These are phyloP conservation scores for Crematogaster levior DNA, from an alignment of 2,888 invertebrate species.

Conservation along the genomic window DNA sequence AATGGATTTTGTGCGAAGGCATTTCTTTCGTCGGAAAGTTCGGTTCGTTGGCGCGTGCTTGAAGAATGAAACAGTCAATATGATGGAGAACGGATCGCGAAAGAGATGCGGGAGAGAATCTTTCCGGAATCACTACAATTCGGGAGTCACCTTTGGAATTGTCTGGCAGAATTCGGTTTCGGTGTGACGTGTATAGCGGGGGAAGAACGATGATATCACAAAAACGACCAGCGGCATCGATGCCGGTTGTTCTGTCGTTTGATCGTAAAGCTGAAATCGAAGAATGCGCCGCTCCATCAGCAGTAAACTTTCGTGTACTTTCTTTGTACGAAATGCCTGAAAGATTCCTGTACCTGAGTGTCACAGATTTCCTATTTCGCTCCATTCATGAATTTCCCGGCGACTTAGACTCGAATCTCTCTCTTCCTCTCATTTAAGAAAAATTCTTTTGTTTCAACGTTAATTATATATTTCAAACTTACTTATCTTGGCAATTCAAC, in stretches of 20 bases:
- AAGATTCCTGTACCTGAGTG: slow-evolving; percentile 20
- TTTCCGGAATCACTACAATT: slow-evolving; percentile 32
- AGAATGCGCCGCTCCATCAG: slow-evolving; percentile 78
- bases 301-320: slow-evolving; percentile 76
- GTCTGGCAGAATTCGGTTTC: slow-evolving; percentile 30
- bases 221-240: slow-evolving; percentile 50
- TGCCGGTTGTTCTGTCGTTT: slow-evolving; percentile 63
- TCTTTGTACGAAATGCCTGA: slow-evolving; percentile 55
- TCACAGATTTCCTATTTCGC: not conserved
- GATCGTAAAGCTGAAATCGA: slow-evolving; percentile 75
- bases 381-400: not conserved
- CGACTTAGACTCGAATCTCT: not conserved
- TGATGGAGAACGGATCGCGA: slow-evolving; percentile 40
- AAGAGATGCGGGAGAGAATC: slow-evolving; percentile 11
- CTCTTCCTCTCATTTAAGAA: not conserved
- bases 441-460: not conserved
- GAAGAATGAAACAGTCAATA: slow-evolving; percentile 53
- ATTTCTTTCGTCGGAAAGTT: slow-evolving; percentile 22
- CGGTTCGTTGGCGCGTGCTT: slow-evolving; percentile 11
- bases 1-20: not conserved
- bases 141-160: slow-evolving; percentile 21
- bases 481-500: not conserved
- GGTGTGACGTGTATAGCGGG: slow-evolving; percentile 22
- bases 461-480: not conserved
- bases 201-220: slow-evolving; percentile 57